Evolutionary conservation across 2,113 vertebrate species (phyloP).

Genomic region (Cariama cristata): DNA sequence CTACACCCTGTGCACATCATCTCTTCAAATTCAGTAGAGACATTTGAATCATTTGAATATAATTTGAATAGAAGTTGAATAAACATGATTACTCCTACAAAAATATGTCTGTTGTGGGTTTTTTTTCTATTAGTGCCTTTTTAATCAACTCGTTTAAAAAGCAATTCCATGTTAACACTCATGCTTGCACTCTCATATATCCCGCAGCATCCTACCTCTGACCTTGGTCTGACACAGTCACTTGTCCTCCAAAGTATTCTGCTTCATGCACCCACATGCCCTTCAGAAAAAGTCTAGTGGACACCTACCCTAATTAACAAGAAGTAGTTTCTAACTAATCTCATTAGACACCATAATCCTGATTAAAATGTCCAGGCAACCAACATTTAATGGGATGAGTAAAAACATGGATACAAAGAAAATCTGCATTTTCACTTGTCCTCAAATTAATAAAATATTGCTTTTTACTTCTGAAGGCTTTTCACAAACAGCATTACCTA

Average conservation of each 20-base stretch:
- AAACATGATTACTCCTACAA: not conserved
- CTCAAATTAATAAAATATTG: not conserved
- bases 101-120: not conserved
- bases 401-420: not conserved
- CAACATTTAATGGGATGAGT: not conserved
- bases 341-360: slow-evolving; percentile 44
- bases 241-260: not conserved
- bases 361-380: slow-evolving; percentile 9
- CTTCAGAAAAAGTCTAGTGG: not conserved
- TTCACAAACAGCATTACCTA: not conserved
- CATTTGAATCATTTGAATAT: not conserved
- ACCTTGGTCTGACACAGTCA: not conserved
- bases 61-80: not conserved
- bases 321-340: slow-evolving; percentile 27
- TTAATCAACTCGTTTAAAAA: not conserved
- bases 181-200: not conserved
- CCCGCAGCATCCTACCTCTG: not conserved
- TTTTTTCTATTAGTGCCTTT: not conserved
- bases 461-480: not conserved
- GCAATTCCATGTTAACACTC: not conserved
- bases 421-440: not conserved
- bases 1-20: not conserved
- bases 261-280: not conserved
- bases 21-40: not conserved
- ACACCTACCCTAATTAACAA: slow-evolving; percentile 31